A percentile compares a stretch with the other conserved stretches of the same genome.
Conservation (phyloP, 2,113 vertebrate species). For the Etheostoma spectabile region DNA sequence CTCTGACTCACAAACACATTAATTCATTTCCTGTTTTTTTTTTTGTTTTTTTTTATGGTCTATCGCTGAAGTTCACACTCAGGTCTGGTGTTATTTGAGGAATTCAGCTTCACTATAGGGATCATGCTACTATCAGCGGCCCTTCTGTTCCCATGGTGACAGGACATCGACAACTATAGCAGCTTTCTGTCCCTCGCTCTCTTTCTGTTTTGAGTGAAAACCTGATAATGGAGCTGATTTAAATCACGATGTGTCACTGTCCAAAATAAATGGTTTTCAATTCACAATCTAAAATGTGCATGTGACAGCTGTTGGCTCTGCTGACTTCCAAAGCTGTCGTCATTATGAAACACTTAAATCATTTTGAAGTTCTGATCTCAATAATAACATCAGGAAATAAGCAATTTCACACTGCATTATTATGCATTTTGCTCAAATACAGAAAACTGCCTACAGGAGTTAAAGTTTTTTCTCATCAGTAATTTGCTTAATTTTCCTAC, state of each 20-base stretch:
- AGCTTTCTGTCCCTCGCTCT: not conserved
- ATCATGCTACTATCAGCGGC: not conserved
- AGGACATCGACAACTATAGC: not conserved
- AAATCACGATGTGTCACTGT: not conserved
- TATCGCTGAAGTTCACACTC: not conserved
- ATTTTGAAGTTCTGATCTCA: not conserved
- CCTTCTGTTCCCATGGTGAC: constrained; percentile 41
- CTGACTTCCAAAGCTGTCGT: not conserved
- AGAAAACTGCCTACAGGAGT: too few relatives aligned
- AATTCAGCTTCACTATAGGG: constrained; percentile 14
- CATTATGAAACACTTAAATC: not conserved
- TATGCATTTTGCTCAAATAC: not conserved
- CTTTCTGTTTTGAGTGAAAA: constrained; percentile 8
- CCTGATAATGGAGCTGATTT: constrained; percentile 21
- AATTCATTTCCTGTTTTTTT: not conserved
- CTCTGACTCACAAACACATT: not conserved
- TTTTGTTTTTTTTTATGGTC: not conserved
- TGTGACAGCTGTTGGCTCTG: not conserved
- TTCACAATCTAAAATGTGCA: not conserved
- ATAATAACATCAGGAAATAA: not conserved
- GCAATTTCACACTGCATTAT: not conserved
- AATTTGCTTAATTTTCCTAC: not conserved
- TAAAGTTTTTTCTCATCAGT: not conserved
- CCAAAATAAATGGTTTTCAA: not conserved
- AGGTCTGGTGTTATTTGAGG: not conserved